A percentile compares a stretch with the other conserved stretches of the same genome.
phyloP scores from a whole-genome alignment of 2,797 vertebrate species.

The Agapornis canus region DNA sequence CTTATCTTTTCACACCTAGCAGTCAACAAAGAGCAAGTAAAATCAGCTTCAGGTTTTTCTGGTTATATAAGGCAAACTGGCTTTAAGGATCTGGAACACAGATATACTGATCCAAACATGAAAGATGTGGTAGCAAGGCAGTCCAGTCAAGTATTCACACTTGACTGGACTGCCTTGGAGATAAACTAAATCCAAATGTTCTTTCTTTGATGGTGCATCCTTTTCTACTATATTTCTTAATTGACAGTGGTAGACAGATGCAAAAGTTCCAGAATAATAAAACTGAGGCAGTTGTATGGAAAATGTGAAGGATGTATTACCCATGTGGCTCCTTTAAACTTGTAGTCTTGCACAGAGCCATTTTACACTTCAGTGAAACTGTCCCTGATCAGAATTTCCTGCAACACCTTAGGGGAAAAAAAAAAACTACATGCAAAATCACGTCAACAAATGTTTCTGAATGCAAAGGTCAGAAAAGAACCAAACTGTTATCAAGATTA shows the following conservation, averaged over 20 bases:
- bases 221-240: background rate
- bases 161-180: background rate
- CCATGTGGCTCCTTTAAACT: background rate
- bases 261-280: background rate
- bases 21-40: background rate
- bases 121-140: background rate
- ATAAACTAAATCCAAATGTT: background rate
- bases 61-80: background rate
- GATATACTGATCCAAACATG: background rate
- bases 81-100: background rate
- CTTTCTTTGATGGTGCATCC: background rate
- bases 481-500: constrained; percentile 18
- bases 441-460: constrained; percentile 44
- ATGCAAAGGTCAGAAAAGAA: constrained; percentile 48
- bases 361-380: constrained; percentile 20
- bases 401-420: background rate
- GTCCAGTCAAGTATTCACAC: background rate
- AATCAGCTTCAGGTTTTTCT: background rate
- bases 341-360: background rate
- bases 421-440: constrained; percentile 5
- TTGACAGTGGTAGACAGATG: background rate
- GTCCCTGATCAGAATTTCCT: constrained; percentile 13
- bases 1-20: background rate
- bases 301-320: background rate
- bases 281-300: background rate